These are phyloP conservation scores for Felis catus DNA, from an alignment of 2,113 vertebrate species.

Conservation along the genomic window F.catus_Fca126_mat1.0 CM031417.1:67832501-67833000, in stretches of 20 bases:
- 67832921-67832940: too few relatives aligned
- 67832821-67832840: neutral
- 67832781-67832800: neutral
- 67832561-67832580: neutral
- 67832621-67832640: neutral
- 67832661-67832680: neutral
- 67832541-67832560: conserved; percentile 8
- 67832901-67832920: neutral
- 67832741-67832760: neutral
- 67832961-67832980: neutral
- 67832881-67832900: neutral
- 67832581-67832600: neutral
- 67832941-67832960: neutral
- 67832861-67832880: neutral
- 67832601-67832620: neutral
- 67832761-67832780: neutral
- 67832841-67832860: neutral
- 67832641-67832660: neutral
- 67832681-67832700: neutral
- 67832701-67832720: neutral
- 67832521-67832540: neutral
- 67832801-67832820: neutral
- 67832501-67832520: conserved; percentile 26
- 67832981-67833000: neutral
- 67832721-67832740: neutral